phyloP scores from a whole-genome alignment of 2,888 invertebrate genomes.

The Callyntrura guangdongensis region DNA sequence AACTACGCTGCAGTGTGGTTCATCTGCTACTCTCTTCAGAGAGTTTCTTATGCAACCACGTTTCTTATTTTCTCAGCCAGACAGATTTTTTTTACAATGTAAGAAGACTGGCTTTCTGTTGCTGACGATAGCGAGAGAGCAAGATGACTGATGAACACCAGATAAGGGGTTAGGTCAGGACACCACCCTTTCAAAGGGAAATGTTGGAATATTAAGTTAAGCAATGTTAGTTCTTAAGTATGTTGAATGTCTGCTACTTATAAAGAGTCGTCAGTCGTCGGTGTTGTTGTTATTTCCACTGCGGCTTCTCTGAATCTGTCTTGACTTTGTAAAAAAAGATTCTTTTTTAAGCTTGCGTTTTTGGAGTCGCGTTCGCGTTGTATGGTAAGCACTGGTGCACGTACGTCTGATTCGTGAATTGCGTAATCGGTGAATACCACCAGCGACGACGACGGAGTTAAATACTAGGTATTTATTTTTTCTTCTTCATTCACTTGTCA shows the following conservation, averaged over 20 bases:
- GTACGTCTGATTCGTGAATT: slow-evolving; percentile 62
- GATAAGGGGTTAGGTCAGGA: slow-evolving; percentile 79
- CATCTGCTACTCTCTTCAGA: too few species aligned
- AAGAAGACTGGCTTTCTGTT: slow-evolving; percentile 49
- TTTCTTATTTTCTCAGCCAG: slow-evolving; percentile 12
- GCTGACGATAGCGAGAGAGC: slow-evolving; percentile 34
- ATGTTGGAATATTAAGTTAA: slow-evolving; percentile 56
- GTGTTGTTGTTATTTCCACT: slow-evolving; percentile 33
- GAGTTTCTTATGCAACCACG: slow-evolving; percentile 34
- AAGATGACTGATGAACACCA: slow-evolving; percentile 78
- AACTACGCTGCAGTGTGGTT: neutral
- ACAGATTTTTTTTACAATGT: slow-evolving; percentile 22
- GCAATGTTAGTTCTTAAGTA: slow-evolving; percentile 40
- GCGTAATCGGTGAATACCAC: slow-evolving; percentile 74
- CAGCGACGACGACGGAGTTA: slow-evolving; percentile 62
- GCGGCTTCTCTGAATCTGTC: slow-evolving; percentile 65
- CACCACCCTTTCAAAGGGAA: slow-evolving; percentile 75
- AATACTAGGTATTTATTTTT: slow-evolving; percentile 55
- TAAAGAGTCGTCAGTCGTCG: neutral
- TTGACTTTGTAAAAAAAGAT: slow-evolving; percentile 3
- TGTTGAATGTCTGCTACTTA: slow-evolving; percentile 36
- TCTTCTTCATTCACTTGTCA: slow-evolving; percentile 65
- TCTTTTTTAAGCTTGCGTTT: neutral
- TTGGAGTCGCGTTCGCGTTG: slow-evolving; percentile 17
- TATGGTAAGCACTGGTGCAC: neutral